phyloP scores from a whole-genome alignment of 2,797 vertebrate genomes.

The Hipposideros larvatus region DNA sequence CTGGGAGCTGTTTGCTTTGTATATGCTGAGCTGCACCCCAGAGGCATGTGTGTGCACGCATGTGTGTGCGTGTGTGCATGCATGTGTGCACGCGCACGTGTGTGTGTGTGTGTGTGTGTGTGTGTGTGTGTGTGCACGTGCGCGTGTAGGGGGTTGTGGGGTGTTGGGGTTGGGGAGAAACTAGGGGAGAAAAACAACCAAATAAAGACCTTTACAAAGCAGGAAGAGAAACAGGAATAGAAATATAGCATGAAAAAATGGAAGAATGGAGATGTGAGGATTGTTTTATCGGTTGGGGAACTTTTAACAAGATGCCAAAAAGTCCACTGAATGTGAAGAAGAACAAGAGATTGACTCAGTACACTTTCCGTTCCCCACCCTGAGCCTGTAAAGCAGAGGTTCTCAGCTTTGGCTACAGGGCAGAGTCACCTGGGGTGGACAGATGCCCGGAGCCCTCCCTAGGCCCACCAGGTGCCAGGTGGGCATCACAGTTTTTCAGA shows the following conservation, averaged over 20 bases:
- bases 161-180: not conserved
- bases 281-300: constrained; percentile 8
- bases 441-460: not conserved
- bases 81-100: not conserved
- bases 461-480: not conserved
- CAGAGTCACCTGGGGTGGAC: not conserved
- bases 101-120: rapidly evolving
- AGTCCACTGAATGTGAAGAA: not conserved
- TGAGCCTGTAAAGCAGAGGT: not conserved
- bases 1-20: not conserved
- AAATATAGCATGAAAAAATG: not conserved
- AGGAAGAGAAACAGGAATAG: not conserved
- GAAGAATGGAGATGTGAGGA: constrained; percentile 60
- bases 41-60: not conserved
- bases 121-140: not conserved
- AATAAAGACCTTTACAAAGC: constrained; percentile 71
- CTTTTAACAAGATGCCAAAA: constrained; percentile 44
- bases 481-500: not conserved
- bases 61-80: rapidly evolving
- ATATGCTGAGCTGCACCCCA: not conserved
- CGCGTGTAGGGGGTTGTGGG: not conserved
- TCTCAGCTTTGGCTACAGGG: not conserved
- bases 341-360: not conserved
- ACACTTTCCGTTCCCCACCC: not conserved
- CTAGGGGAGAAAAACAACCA: constrained; percentile 67